Percentiles rank a stretch among this genome's conserved stretches.
Evolutionary conservation across 2,113 vertebrate genomes (phyloP).

Genomic region (Pseudopodoces humilis): DNA sequence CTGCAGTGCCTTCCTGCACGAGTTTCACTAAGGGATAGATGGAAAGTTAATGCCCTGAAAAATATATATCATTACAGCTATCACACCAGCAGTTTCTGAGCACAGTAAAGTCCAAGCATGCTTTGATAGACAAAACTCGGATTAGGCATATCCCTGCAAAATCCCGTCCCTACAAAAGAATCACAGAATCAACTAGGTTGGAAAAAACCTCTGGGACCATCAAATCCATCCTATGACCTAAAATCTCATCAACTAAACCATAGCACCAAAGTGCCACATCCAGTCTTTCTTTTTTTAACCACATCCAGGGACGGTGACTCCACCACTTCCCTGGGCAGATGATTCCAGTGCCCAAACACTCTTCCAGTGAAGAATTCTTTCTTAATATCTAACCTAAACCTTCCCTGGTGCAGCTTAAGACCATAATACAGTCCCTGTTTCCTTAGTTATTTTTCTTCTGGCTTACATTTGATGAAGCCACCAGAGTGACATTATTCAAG

Average conservation of each 20-base stretch:
- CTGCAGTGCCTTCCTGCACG: not conserved
- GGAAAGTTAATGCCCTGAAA: not conserved
- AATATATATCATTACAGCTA: not conserved
- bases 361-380: not conserved
- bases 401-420: not conserved
- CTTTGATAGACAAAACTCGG: not conserved
- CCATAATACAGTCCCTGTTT: not conserved
- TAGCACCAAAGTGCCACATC: rapidly evolving
- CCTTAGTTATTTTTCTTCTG: not conserved
- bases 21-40: not conserved
- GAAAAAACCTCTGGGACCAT: not conserved
- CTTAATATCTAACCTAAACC: too few relatives aligned
- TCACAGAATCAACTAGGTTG: not conserved
- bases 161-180: not conserved
- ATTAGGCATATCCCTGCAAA: not conserved
- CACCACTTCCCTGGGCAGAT: too few relatives aligned
- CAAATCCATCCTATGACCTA: not conserved
- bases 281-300: not conserved
- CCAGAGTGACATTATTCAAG: not conserved
- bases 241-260: not conserved
- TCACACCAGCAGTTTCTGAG: not conserved
- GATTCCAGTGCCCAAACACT: not conserved
- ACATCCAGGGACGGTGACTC: not conserved
- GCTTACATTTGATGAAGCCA: not conserved
- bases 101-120: not conserved